Conservation (phyloP, 2,113 vertebrate species). For the Halcyon senegalensis region DNA sequence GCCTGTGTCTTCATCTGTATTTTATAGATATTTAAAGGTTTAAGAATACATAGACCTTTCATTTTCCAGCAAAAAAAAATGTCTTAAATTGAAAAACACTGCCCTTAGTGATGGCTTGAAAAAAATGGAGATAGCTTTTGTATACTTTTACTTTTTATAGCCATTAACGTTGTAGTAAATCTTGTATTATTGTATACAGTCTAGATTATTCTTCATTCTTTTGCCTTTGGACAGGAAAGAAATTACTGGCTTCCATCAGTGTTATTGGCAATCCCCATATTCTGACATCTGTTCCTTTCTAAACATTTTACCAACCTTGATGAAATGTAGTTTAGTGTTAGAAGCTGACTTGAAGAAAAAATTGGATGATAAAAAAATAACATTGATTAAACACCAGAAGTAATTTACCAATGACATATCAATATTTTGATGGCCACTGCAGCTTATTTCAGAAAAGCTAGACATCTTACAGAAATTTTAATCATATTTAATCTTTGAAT, state of each 20-base stretch:
- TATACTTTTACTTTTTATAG: slow-evolving; percentile 73
- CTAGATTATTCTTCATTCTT: slow-evolving; percentile 83
- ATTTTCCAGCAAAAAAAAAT: slow-evolving; percentile 65
- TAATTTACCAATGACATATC: slow-evolving; percentile 72
- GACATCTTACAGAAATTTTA: slow-evolving; percentile 71
- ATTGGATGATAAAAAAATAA: slow-evolving; percentile 76
- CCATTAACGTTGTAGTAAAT: slow-evolving; percentile 73
- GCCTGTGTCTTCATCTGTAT: slow-evolving; percentile 64
- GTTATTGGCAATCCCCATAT: slow-evolving; percentile 88
- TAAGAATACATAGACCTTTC: slow-evolving; percentile 71
- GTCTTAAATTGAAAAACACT: slow-evolving; percentile 72
- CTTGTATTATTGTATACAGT: slow-evolving; percentile 72
- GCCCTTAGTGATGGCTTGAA: slow-evolving; percentile 61
- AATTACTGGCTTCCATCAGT: slow-evolving; percentile 91
- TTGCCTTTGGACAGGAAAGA: slow-evolving; percentile 89
- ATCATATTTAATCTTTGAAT: slow-evolving; percentile 75
- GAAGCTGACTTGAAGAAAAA: slow-evolving; percentile 73
- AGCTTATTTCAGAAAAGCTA: slow-evolving; percentile 68
- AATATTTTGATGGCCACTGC: slow-evolving; percentile 70
- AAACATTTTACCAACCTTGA: slow-evolving; percentile 93
- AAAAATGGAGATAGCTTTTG: slow-evolving; percentile 70
- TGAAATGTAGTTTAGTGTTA: slow-evolving; percentile 82
- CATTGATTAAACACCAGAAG: slow-evolving; percentile 75
- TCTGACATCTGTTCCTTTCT: slow-evolving; percentile 96
- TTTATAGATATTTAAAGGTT: slow-evolving; percentile 72